Evolutionary conservation across 2,888 invertebrate genomes (phyloP), one percentile per base, ranked within the genome.

Genomic region (Capitulum mitella): DNA sequence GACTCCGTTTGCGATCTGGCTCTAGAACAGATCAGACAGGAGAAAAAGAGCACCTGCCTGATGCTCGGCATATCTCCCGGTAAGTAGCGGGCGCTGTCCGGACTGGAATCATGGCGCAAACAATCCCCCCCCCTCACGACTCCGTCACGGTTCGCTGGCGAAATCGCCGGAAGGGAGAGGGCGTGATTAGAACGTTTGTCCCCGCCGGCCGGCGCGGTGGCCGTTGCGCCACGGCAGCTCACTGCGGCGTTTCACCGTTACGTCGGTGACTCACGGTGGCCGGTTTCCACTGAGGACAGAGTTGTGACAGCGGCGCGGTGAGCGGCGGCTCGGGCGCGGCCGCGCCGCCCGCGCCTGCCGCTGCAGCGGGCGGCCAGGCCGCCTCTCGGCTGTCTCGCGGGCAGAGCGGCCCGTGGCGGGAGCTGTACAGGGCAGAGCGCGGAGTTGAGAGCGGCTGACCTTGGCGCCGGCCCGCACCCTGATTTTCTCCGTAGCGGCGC

Each of bases 51-150:
- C 84, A 93, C 94, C 19, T 95, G 94, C 87, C 90, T 91, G 78
- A 91, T 92, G 83, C 89, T 95, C 84, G 93, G 92, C 86, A 95
- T 95, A 87, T 92, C 94, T 85, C 91, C 92, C 87, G 94, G 95
- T 95, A 86, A 90, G 81, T 81, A 78, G 46, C 34, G 74, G 54
- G 77, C 78, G 22, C 26, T 54, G 22, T 54, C 54, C 54, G 19
- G 3, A 26, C 26, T 8, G 54, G 22, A 26, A 54, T 54, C 54
- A 48, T 26, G 26, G 26, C 54, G 22, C 1, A 54, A 26, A 22
- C 12, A 19, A 14, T 22, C 51, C 10, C 46, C 10, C 14, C 46
- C 10, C 10, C 14, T 6, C 46, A 19, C 51, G 10, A 22, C 19
- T 51, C 51, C 14, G 54, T 26, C 26, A 8, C 26, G 26, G 54